phyloP scores from a whole-genome alignment of 1,140 invertebrate species.

The Polypedilum vanderplanki region DNA sequence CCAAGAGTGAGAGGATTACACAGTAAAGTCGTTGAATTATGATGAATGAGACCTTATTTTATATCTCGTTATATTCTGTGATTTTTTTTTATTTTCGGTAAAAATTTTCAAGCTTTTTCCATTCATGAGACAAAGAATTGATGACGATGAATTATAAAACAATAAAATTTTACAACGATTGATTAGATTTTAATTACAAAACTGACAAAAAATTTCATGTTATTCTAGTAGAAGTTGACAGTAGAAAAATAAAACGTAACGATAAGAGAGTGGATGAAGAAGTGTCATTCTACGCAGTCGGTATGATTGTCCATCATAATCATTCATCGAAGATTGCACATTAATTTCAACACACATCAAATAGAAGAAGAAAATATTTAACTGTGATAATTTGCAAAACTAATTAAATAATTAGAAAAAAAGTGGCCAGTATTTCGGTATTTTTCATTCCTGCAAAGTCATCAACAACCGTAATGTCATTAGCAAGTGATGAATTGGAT shows the following conservation, averaged over 20 bases:
- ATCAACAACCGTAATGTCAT: neutral
- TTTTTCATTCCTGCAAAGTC: neutral
- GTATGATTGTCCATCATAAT: conserved; percentile 17
- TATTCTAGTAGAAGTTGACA: neutral
- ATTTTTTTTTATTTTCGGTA: no score
- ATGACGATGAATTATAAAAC: conserved; percentile 8
- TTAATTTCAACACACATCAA: neutral
- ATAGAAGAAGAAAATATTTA: neutral
- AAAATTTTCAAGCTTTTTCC: no score
- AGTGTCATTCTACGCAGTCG: neutral
- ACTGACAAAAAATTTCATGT: neutral
- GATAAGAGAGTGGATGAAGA: neutral
- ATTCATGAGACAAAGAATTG: neutral
- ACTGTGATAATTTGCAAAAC: neutral
- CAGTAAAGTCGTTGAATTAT: no score
- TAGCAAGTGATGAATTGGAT: conserved; percentile 21
- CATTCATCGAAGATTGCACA: neutral
- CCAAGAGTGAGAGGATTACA: no score
- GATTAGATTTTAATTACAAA: conserved; percentile 19
- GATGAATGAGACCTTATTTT: no score
- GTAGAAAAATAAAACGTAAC: neutral
- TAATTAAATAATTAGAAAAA: conserved; percentile 4
- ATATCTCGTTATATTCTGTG: no score
- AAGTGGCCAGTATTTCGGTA: neutral
- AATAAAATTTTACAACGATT: conserved; percentile 6